These are phyloP conservation scores for Lacanobia wlatinum DNA, from an alignment of 2,888 invertebrate species.

Conservation along the genomic window DNA sequence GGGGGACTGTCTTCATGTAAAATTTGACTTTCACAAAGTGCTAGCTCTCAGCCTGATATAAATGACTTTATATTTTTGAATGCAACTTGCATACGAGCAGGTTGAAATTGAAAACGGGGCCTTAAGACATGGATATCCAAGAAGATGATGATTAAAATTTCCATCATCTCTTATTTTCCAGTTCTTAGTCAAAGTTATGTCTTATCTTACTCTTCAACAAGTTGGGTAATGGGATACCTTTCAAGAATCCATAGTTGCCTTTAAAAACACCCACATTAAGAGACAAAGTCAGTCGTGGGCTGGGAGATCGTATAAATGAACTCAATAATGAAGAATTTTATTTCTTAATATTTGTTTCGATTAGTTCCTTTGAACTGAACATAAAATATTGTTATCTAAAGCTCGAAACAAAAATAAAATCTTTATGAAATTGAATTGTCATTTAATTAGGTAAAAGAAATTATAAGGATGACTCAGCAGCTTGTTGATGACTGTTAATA, in stretches of 20 bases:
- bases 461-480: conserved; percentile 35
- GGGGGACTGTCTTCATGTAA: too few relatives aligned
- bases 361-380: neutral
- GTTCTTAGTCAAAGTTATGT: neutral
- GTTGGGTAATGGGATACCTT: conserved; percentile 17
- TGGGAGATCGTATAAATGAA: neutral
- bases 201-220: conserved; percentile 2
- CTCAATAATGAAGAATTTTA: conserved; percentile 7
- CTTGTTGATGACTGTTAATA: conserved; percentile 35
- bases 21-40: too few relatives aligned
- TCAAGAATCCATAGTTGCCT: conserved; percentile 27
- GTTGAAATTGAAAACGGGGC: too few relatives aligned
- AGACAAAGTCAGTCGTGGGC: conserved; percentile 24
- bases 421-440: conserved; percentile 18
- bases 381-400: neutral
- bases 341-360: neutral
- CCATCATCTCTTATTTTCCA: neutral
- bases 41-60: too few relatives aligned
- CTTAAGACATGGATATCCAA: too few relatives aligned
- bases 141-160: too few relatives aligned
- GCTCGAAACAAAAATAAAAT: neutral
- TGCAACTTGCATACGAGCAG: too few relatives aligned
- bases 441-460: conserved; percentile 45
- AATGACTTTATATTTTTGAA: too few relatives aligned
- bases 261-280: conserved; percentile 16